A percentile compares a stretch with the other conserved stretches of the same genome.
Evolutionary conservation across 1,140 invertebrate genomes (phyloP).

Genomic region (Portunus trituberculatus): DNA sequence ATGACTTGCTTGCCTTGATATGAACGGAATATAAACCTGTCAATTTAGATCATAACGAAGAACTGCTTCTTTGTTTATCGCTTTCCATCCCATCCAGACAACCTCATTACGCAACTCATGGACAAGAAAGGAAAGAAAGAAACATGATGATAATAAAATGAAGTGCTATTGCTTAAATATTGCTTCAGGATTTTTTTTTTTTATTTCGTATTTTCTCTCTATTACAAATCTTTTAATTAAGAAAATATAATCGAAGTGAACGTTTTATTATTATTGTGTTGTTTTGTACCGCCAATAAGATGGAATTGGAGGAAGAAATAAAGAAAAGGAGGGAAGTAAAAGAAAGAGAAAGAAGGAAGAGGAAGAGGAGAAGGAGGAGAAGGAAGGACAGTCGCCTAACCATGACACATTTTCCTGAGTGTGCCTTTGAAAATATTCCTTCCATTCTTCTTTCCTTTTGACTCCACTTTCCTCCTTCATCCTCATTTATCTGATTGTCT

Average conservation of each 20-base stretch:
- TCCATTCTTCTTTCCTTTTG: background rate
- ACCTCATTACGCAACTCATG: too few species aligned
- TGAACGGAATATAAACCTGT: too few species aligned
- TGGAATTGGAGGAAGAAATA: background rate
- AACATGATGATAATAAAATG: background rate
- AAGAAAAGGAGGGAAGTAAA: background rate
- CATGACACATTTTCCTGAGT: constrained; percentile 34
- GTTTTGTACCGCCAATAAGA: background rate
- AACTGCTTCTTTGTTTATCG: too few species aligned
- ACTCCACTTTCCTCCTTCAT: constrained; percentile 2
- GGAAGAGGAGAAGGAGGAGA: background rate
- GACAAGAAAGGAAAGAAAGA: background rate
- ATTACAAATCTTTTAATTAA: too few species aligned
- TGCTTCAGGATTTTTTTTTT: too few species aligned
- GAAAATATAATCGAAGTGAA: too few species aligned
- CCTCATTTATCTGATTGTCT: background rate
- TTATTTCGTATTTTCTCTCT: too few species aligned
- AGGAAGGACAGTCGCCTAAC: background rate
- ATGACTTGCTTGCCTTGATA: too few species aligned
- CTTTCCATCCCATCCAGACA: too few species aligned
- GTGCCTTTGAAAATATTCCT: constrained; percentile 42
- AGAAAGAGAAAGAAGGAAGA: background rate
- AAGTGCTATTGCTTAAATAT: too few species aligned
- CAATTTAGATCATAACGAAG: too few species aligned
- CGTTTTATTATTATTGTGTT: too few species aligned